phyloP scores from a whole-genome alignment of 2,888 invertebrate species.

The Papilio gigon region DNA sequence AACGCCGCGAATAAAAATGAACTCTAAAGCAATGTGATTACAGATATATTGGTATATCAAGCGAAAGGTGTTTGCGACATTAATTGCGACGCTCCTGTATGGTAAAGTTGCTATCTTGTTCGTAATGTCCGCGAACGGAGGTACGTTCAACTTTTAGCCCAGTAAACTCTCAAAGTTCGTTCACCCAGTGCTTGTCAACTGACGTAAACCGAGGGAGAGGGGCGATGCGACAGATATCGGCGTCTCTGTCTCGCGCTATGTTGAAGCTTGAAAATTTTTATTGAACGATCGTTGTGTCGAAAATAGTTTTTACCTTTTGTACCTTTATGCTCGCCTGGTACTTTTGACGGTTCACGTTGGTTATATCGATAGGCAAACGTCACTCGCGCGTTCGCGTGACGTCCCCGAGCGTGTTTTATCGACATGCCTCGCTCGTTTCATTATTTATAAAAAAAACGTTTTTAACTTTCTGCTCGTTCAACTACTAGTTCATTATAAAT shows the following conservation, averaged over 20 bases:
- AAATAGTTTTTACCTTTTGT: slow-evolving; percentile 72
- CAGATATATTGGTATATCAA: slow-evolving; percentile 49
- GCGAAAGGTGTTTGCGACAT: slow-evolving; percentile 65
- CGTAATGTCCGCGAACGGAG: slow-evolving; percentile 82
- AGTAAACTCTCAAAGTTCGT: slow-evolving; percentile 82
- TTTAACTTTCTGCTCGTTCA: not conserved
- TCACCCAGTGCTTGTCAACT: slow-evolving; percentile 83
- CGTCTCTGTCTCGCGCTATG: slow-evolving; percentile 66
- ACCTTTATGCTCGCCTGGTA: slow-evolving; percentile 75
- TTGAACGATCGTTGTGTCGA: slow-evolving; percentile 71
- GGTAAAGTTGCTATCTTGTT: slow-evolving; percentile 83
- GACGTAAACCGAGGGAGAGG: slow-evolving; percentile 76
- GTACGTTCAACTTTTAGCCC: slow-evolving; percentile 83
- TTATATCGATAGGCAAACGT: slow-evolving; percentile 76
- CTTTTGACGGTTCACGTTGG: slow-evolving; percentile 77
- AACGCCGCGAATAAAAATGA: slow-evolving; percentile 52
- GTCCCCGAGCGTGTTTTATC: slow-evolving; percentile 38
- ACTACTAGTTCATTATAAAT: too few species aligned
- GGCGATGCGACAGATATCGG: slow-evolving; percentile 61
- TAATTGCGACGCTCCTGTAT: slow-evolving; percentile 56
- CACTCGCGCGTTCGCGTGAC: slow-evolving; percentile 57
- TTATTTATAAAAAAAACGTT: not conserved
- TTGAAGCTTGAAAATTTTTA: slow-evolving; percentile 77
- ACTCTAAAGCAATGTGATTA: slow-evolving; percentile 52
- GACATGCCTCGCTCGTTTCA: slow-evolving; percentile 40